Conservation (phyloP, 2,797 vertebrate genomes). For the Paramormyrops hopkinsi region DNA sequence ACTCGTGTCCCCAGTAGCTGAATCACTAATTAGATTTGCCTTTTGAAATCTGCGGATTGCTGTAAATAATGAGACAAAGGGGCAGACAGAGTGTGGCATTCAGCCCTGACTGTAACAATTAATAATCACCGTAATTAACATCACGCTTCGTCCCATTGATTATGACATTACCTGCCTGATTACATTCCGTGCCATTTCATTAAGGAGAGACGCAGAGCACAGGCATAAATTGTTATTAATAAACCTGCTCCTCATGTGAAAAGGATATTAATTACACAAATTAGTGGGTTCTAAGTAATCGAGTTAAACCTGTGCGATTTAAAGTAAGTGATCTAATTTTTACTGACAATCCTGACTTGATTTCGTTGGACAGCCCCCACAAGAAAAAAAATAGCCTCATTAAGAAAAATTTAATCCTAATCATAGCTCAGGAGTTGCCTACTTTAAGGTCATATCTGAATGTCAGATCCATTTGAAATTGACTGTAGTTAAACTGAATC, state of each 20-base stretch:
- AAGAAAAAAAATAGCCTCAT: slow-evolving; percentile 98
- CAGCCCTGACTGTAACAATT: slow-evolving; percentile 92
- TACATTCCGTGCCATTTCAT: slow-evolving; percentile 68
- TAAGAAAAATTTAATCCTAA: slow-evolving; percentile 99
- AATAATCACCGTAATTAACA: slow-evolving; percentile 95
- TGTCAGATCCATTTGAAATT: slow-evolving; percentile 83
- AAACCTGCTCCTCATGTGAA: slow-evolving; percentile 75
- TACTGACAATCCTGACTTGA: slow-evolving; percentile 74
- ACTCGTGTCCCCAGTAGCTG: slow-evolving; percentile 51
- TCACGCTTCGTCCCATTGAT: slow-evolving; percentile 75
- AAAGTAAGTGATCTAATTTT: slow-evolving; percentile 98
- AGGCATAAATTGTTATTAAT: slow-evolving; percentile 93
- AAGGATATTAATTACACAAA: slow-evolving; percentile 92
- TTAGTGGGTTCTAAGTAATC: slow-evolving; percentile 86
- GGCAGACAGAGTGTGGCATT: slow-evolving; percentile 70
- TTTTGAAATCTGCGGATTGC: slow-evolving; percentile 67
- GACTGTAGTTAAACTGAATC: slow-evolving; percentile 81
- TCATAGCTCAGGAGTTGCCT: slow-evolving; percentile 93
- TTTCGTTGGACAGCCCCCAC: slow-evolving; percentile 47
- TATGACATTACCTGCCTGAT: slow-evolving; percentile 86
- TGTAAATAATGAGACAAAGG: slow-evolving; percentile 63
- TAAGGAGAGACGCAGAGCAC: slow-evolving; percentile 60
- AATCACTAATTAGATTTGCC: slow-evolving; percentile 67
- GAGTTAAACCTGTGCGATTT: slow-evolving; percentile 88
- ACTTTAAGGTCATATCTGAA: slow-evolving; percentile 84